Evolutionary conservation across 2,113 vertebrate species (phyloP).

Genomic region (Notothenia coriiceps): DNA sequence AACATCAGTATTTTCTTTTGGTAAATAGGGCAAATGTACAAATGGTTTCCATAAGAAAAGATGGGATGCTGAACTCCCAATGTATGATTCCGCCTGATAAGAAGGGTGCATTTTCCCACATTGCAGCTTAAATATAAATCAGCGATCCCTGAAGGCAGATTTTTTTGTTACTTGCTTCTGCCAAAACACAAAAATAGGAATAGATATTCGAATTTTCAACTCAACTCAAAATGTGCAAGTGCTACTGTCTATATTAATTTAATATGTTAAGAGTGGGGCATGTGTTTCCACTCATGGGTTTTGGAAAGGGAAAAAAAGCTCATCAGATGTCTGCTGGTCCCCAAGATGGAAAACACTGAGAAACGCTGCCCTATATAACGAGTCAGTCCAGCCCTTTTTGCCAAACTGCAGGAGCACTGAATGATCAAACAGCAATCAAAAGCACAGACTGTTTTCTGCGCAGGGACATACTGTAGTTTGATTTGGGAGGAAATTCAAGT

Average conservation of each 20-base stretch:
- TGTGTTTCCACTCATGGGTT: conserved; percentile 21
- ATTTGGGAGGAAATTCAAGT: conserved; percentile 41
- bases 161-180: conserved; percentile 53
- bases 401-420: conserved; percentile 56
- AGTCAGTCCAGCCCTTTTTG: conserved; percentile 47
- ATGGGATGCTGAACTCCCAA: conserved; percentile 14
- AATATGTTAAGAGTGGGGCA: not conserved
- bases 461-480: conserved; percentile 16
- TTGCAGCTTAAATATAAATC: conserved; percentile 51
- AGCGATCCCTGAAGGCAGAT: conserved; percentile 63
- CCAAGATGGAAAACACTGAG: conserved; percentile 63
- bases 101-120: conserved; percentile 28
- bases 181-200: conserved; percentile 51
- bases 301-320: not conserved
- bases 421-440: conserved; percentile 62
- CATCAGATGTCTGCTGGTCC: conserved; percentile 54
- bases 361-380: conserved; percentile 62
- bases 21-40: conserved; percentile 46
- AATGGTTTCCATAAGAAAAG: conserved; percentile 14
- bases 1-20: not conserved
- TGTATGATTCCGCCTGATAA: conserved; percentile 55
- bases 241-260: conserved; percentile 17
- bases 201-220: conserved; percentile 18
- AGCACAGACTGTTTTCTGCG: conserved; percentile 36
- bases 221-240: conserved; percentile 29